A percentile compares a stretch with the other conserved stretches of the same genome.
Evolutionary conservation across 2,113 vertebrate species (phyloP).

Genomic region (Coryphaenoides rupestris): DNA sequence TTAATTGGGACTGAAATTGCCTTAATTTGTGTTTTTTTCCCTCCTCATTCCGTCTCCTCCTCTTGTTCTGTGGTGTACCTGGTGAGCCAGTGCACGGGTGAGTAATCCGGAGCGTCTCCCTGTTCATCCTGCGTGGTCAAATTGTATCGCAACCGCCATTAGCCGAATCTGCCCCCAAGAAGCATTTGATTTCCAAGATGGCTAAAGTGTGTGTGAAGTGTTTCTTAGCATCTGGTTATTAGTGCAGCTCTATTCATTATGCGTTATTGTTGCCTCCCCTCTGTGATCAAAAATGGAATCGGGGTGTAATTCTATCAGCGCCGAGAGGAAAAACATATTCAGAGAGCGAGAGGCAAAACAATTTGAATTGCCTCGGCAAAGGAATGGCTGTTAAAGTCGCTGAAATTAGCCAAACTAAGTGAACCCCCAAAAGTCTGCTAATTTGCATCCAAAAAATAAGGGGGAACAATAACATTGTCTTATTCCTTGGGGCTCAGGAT

Average conservation of each 20-base stretch:
- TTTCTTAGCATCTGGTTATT: slow-evolving; percentile 50
- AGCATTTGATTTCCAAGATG: slow-evolving; percentile 41
- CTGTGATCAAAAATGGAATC: slow-evolving; percentile 44
- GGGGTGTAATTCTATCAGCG: slow-evolving; percentile 35
- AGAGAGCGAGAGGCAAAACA: slow-evolving; percentile 8
- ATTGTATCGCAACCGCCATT: slow-evolving; percentile 41
- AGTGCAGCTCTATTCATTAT: slow-evolving; percentile 45
- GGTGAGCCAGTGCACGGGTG: neutral
- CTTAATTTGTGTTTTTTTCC: slow-evolving; percentile 32
- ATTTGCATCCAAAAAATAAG: neutral
- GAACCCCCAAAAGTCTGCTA: neutral
- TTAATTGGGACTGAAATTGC: slow-evolving; percentile 20
- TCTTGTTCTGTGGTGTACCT: slow-evolving; percentile 8
- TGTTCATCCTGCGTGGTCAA: slow-evolving; percentile 33
- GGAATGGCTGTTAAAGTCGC: neutral
- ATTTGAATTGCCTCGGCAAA: neutral
- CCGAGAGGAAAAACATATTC: slow-evolving; percentile 8
- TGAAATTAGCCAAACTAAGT: neutral
- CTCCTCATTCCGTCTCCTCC: neutral
- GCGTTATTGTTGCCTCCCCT: slow-evolving; percentile 43
- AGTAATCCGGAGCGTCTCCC: neutral
- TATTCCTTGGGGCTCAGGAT: neutral
- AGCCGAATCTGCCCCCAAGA: slow-evolving; percentile 44
- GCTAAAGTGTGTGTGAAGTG: slow-evolving; percentile 41
- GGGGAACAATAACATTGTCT: too few relatives aligned